Evolutionary conservation across 1,140 invertebrate genomes (phyloP).

Genomic region (Zaprionus kolodkinae): DNA sequence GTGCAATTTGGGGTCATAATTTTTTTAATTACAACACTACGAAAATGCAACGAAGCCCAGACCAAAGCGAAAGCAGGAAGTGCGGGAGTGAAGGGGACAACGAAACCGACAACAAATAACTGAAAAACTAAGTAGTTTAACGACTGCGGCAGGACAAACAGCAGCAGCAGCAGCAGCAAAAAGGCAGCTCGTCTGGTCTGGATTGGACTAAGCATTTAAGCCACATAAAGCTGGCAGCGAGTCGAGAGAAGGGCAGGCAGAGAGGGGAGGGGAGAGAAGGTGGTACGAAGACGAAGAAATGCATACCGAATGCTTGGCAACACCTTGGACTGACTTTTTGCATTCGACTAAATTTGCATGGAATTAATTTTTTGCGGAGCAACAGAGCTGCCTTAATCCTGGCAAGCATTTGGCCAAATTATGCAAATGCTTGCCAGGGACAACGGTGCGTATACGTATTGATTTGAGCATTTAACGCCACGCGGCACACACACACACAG

Average conservation of each 20-base stretch:
- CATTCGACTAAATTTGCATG: conserved; percentile 69
- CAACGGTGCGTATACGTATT: conserved; percentile 73
- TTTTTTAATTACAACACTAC: conserved; percentile 75
- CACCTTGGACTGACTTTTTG: conserved; percentile 65
- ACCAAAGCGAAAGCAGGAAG: conserved; percentile 22
- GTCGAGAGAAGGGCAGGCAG: conserved; percentile 15
- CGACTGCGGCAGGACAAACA: conserved; percentile 52
- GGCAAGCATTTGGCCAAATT: conserved; percentile 78
- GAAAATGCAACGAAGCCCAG: conserved; percentile 58
- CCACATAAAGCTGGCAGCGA: conserved; percentile 65
- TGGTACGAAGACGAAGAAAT: conserved; percentile 1
- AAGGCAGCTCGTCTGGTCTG: conserved; percentile 16
- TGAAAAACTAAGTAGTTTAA: conserved; percentile 68
- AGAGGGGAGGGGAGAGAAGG: neutral
- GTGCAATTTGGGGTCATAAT: conserved; percentile 47
- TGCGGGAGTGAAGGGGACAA: conserved; percentile 14
- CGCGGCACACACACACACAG: neutral
- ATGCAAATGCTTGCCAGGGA: conserved; percentile 70
- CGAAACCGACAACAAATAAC: conserved; percentile 24
- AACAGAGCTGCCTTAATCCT: conserved; percentile 53
- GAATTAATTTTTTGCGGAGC: conserved; percentile 11
- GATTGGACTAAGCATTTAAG: conserved; percentile 73
- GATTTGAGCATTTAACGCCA: conserved; percentile 42
- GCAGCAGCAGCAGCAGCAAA: conserved; percentile 3
- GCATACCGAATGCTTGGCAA: conserved; percentile 62